Evolutionary conservation across 1,140 invertebrate genomes (phyloP).

Genomic region (Mizuhopecten yessoensis): DNA sequence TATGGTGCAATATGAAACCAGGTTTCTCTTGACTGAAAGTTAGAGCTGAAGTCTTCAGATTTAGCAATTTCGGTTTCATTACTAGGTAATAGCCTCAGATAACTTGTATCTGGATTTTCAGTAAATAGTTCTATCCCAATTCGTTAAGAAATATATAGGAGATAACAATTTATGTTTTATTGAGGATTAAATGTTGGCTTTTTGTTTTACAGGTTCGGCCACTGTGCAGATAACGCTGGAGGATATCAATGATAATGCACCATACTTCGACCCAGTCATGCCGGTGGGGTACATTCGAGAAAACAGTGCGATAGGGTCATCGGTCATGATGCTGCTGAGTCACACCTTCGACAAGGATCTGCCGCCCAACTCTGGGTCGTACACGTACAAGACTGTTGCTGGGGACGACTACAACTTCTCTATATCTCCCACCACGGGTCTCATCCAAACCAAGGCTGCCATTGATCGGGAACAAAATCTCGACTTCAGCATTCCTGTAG

Average conservation of each 20-base stretch:
- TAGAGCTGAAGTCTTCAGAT: too few relatives aligned
- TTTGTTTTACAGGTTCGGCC: constrained; percentile 87
- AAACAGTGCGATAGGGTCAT: constrained; percentile 93
- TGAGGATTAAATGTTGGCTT: not conserved
- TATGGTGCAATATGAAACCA: too few relatives aligned
- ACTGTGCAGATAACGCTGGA: constrained; percentile 90
- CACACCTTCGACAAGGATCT: constrained; percentile 93
- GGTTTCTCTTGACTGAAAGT: too few relatives aligned
- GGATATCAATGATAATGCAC: constrained; percentile 97
- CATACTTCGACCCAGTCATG: constrained; percentile 90
- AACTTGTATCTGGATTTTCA: too few relatives aligned
- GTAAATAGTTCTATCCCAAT: too few relatives aligned
- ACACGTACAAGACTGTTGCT: constrained; percentile 90
- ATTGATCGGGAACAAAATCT: constrained; percentile 92
- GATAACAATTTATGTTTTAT: not conserved
- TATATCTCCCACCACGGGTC: constrained; percentile 91
- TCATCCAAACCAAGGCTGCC: constrained; percentile 90
- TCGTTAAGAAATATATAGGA: too few relatives aligned
- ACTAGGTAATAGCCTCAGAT: too few relatives aligned
- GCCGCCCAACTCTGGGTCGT: constrained; percentile 95
- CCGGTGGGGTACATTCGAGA: constrained; percentile 93
- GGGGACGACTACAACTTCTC: constrained; percentile 88
- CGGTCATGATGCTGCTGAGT: constrained; percentile 90
- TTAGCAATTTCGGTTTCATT: too few relatives aligned
- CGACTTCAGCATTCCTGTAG: constrained; percentile 89